Conservation (phyloP, 2,888 invertebrate genomes). For the Lepidochrysops patricia region DNA sequence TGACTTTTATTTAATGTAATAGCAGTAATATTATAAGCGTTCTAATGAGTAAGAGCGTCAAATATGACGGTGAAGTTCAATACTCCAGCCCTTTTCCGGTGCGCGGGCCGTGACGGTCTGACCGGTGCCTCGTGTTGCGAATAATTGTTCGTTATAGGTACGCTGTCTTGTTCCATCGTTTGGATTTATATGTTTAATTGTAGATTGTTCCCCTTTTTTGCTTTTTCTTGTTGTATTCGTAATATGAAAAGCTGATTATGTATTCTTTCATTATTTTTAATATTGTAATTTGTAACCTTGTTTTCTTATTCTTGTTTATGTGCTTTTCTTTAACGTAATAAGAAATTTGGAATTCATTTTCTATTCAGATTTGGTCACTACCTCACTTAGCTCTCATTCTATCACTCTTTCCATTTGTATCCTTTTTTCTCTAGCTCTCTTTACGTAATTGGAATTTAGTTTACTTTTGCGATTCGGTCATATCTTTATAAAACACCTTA, state of each 20-base stretch:
- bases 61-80: conserved; percentile 38
- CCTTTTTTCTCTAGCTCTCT: background rate
- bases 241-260: no score
- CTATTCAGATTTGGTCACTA: no score
- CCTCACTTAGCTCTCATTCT: no score
- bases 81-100: conserved; percentile 61
- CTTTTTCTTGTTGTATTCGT: background rate
- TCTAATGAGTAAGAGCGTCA: background rate
- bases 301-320: no score
- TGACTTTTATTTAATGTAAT: no score
- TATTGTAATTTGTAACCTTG: no score
- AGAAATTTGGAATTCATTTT: no score
- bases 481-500: background rate
- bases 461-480: background rate
- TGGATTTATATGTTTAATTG: background rate
- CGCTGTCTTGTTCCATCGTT: background rate
- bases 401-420: background rate
- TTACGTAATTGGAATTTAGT: background rate
- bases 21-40: no score
- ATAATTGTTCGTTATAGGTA: background rate
- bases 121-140: background rate
- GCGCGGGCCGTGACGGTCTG: conserved; percentile 25
- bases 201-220: background rate
- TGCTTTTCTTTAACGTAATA: no score
- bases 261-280: no score